Conservation (phyloP, 1,140 invertebrate species). For the Heliconius eleuchia region DNA sequence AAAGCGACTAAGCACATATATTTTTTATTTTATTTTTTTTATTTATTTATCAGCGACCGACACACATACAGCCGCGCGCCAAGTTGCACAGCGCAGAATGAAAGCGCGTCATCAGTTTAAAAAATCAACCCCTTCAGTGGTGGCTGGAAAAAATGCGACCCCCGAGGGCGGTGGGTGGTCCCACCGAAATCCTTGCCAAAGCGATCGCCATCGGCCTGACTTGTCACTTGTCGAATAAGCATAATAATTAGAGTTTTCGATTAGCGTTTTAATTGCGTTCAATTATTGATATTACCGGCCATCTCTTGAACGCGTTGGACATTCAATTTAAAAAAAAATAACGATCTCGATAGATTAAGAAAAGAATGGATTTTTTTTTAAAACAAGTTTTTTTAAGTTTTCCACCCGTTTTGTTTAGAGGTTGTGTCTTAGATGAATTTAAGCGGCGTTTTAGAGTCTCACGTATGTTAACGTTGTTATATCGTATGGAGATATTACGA, state of each 20-base stretch:
- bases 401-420: not conserved
- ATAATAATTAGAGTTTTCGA: slow-evolving; percentile 79
- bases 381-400: not conserved
- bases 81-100: slow-evolving; percentile 81
- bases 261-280: slow-evolving; percentile 59
- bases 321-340: slow-evolving; percentile 22
- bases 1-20: slow-evolving; percentile 59
- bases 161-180: slow-evolving; percentile 59
- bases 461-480: not conserved
- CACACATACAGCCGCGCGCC: slow-evolving; percentile 75
- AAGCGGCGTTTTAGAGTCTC: not conserved
- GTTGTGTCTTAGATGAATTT: not conserved
- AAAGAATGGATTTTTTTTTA: too few species aligned
- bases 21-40: slow-evolving; percentile 63
- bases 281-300: slow-evolving; percentile 36
- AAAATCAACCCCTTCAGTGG: slow-evolving; percentile 82
- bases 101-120: slow-evolving; percentile 83
- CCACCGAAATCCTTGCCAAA: slow-evolving; percentile 78
- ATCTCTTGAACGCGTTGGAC: slow-evolving; percentile 17
- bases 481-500: slow-evolving; percentile 2
- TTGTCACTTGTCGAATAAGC: slow-evolving; percentile 80
- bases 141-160: slow-evolving; percentile 75
- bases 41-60: slow-evolving; percentile 75
- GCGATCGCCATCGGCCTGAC: slow-evolving; percentile 73
- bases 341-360: not conserved